These are phyloP conservation scores for Sternarchorhynchus goeldii DNA, from an alignment of 2,797 vertebrate species.

Conservation along the genomic window DNA sequence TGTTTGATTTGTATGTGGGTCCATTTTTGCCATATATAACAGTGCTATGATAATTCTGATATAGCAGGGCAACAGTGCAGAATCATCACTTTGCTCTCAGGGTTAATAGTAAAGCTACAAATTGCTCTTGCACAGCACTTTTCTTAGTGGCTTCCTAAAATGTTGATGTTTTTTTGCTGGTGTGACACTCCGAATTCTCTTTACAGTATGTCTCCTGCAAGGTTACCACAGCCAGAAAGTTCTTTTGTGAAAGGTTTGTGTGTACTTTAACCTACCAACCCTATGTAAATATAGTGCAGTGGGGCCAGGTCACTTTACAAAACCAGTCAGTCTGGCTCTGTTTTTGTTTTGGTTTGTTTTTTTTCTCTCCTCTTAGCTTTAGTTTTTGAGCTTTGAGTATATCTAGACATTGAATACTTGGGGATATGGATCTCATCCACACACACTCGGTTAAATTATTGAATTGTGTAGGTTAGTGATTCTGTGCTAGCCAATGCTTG, in stretches of 20 bases:
- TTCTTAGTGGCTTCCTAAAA: background rate
- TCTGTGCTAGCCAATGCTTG: background rate
- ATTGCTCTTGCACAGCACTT: no score
- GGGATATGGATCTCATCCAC: no score
- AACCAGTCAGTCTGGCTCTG: conserved; percentile 47
- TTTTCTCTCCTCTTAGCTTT: background rate
- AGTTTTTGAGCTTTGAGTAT: no score
- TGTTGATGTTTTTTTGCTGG: background rate
- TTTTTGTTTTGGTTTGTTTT: background rate
- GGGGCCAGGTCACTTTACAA: conserved; percentile 29
- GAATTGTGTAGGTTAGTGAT: no score
- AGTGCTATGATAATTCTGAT: no score
- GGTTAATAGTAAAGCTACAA: no score
- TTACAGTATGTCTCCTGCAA: background rate
- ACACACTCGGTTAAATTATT: no score
- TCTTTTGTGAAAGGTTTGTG: conserved; percentile 8
- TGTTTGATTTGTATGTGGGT: no score
- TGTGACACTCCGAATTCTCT: background rate
- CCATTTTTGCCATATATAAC: no score
- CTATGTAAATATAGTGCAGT: conserved; percentile 44
- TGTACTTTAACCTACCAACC: conserved; percentile 36
- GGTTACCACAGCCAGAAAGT: background rate
- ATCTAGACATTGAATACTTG: no score
- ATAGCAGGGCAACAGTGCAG: no score
- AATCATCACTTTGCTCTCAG: no score